Percentiles rank a stretch among this genome's conserved stretches.
These are phyloP conservation scores for Auanema sp. DNA, from an alignment of 2,888 invertebrate genomes.

Conservation along the genomic window DNA sequence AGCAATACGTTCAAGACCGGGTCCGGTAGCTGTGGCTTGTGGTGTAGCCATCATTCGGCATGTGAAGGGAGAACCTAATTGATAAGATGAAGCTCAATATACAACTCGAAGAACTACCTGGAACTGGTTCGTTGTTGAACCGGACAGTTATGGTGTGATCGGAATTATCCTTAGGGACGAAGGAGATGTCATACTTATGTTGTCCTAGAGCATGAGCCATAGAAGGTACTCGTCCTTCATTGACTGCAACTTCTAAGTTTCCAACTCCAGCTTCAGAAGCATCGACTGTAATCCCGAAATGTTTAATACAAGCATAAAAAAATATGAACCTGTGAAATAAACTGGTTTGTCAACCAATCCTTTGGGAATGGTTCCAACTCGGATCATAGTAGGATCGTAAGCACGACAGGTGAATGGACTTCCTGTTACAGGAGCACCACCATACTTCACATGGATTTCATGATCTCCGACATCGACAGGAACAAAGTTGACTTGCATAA, in stretches of 20 bases:
- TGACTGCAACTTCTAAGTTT: slow-evolving; percentile 95
- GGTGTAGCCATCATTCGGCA: slow-evolving; percentile 79
- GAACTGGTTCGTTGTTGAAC: slow-evolving; percentile 71
- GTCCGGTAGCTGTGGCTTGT: slow-evolving; percentile 74
- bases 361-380: slow-evolving; percentile 78
- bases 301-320: neutral
- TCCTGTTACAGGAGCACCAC: slow-evolving; percentile 74
- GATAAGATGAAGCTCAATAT: too few species aligned
- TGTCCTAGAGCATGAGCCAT: slow-evolving; percentile 95
- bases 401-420: slow-evolving; percentile 87
- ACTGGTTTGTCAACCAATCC: slow-evolving; percentile 85
- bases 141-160: slow-evolving; percentile 62
- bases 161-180: slow-evolving; percentile 58
- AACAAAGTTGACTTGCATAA: slow-evolving; percentile 76
- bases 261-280: slow-evolving; percentile 97
- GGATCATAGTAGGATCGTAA: slow-evolving; percentile 81
- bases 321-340: slow-evolving; percentile 71
- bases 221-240: slow-evolving; percentile 93
- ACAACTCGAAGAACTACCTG: too few species aligned
- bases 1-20: slow-evolving; percentile 75
- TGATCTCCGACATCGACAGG: slow-evolving; percentile 83
- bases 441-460: slow-evolving; percentile 65
- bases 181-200: slow-evolving; percentile 64
- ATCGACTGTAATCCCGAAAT: slow-evolving; percentile 72
- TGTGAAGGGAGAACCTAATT: slow-evolving; percentile 85